Percentiles rank a stretch among this genome's conserved stretches.
phyloP scores from a whole-genome alignment of 2,797 vertebrate species.

The Microhierax caerulescens region DNA sequence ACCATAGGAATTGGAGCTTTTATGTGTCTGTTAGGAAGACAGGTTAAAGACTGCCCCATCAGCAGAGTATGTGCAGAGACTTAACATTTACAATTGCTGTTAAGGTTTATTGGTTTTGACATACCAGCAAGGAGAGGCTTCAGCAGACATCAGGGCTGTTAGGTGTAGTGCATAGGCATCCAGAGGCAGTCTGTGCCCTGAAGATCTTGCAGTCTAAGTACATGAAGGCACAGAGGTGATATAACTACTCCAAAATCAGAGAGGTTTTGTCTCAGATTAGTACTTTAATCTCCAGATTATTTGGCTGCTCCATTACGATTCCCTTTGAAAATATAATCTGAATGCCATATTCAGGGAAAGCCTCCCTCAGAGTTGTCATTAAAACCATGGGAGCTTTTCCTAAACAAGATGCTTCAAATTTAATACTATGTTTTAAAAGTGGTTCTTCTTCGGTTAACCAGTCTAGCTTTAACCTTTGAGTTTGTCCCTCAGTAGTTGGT shows the following conservation, averaged over 20 bases:
- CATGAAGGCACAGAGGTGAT: background rate
- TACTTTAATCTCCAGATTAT: background rate
- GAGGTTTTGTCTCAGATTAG: background rate
- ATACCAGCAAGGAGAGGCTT: background rate
- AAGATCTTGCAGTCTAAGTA: background rate
- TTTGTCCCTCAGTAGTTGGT: accelerated
- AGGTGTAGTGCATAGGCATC: background rate
- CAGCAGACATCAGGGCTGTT: background rate
- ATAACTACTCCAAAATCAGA: background rate
- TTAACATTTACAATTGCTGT: background rate
- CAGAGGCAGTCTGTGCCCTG: background rate
- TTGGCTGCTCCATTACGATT: background rate
- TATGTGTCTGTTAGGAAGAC: background rate
- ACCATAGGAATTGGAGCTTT: background rate
- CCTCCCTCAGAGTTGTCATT: background rate
- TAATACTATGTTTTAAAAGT: background rate
- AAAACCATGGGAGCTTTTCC: background rate
- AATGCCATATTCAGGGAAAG: background rate
- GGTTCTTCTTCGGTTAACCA: background rate
- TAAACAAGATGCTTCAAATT: background rate
- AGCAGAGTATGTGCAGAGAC: background rate
- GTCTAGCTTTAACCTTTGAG: background rate
- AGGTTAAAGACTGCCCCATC: background rate
- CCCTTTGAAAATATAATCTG: background rate
- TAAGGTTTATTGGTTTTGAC: background rate